phyloP scores from a whole-genome alignment of 2,113 vertebrate genomes.

The Grallaria varia region DNA sequence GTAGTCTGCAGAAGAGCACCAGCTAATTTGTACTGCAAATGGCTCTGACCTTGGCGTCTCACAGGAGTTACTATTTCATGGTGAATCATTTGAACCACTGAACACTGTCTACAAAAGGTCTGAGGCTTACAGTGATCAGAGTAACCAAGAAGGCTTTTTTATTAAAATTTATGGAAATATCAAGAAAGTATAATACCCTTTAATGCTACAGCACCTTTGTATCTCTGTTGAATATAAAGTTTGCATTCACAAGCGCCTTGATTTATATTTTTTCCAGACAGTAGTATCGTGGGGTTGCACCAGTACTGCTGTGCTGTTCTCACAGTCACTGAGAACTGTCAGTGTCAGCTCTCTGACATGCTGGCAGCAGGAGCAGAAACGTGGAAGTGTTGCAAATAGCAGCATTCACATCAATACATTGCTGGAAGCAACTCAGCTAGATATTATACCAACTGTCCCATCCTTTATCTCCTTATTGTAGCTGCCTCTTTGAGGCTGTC shows the following conservation, averaged over 20 bases:
- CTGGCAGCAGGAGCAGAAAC: background rate
- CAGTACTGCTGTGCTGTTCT: background rate
- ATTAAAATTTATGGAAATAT: background rate
- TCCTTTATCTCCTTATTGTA: constrained; percentile 14
- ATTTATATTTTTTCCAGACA: background rate
- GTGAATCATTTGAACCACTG: background rate
- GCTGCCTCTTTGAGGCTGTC: constrained; percentile 18
- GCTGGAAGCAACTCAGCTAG: background rate
- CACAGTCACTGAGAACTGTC: background rate
- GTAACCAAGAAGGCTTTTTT: background rate
- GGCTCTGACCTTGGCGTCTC: background rate
- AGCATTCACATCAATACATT: background rate
- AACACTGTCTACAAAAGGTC: background rate
- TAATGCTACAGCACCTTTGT: background rate
- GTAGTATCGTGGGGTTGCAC: background rate
- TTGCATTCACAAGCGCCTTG: background rate
- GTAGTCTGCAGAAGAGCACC: background rate
- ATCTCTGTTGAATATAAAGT: background rate
- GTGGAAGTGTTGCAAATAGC: background rate
- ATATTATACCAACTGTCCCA: background rate
- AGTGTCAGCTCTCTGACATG: background rate
- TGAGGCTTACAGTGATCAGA: background rate
- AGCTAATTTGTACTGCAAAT: background rate
- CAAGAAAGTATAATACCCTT: background rate
- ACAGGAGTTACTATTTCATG: background rate